Conservation (phyloP, 2,113 vertebrate species). For the Chaenocephalus aceratus region DNA sequence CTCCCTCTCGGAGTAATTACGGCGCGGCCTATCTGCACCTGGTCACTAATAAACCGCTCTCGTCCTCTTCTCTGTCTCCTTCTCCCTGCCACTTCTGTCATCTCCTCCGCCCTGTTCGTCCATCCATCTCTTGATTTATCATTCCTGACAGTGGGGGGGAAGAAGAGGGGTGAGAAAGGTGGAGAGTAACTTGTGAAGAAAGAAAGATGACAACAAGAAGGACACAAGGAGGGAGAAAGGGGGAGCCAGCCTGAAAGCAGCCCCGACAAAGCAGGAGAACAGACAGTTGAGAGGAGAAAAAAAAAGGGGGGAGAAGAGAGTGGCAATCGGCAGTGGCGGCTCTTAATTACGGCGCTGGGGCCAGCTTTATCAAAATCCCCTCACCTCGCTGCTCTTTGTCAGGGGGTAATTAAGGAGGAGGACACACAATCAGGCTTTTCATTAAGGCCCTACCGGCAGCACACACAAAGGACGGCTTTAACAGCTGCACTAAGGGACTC, state of each 20-base stretch:
- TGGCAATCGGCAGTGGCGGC: constrained; percentile 59
- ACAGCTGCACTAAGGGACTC: constrained; percentile 88
- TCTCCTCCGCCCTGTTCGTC: constrained; percentile 27
- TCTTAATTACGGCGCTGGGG: constrained; percentile 76
- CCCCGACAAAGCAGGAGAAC: constrained; percentile 39
- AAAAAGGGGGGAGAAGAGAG: constrained; percentile 17
- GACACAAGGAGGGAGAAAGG: constrained; percentile 14
- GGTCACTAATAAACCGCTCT: constrained; percentile 72
- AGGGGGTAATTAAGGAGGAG: constrained; percentile 92
- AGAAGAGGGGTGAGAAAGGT: background rate
- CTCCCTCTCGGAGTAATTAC: constrained; percentile 72
- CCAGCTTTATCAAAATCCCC: constrained; percentile 79
- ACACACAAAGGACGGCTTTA: constrained; percentile 91
- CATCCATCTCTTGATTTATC: constrained; percentile 83
- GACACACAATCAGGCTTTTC: constrained; percentile 95
- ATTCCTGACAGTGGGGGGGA: constrained; percentile 41
- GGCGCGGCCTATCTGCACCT: constrained; percentile 78
- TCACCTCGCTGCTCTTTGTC: constrained; percentile 81
- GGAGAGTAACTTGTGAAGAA: constrained; percentile 26
- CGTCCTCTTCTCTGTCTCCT: constrained; percentile 36
- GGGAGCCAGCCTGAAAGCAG: constrained; percentile 38
- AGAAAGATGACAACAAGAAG: constrained; percentile 44
- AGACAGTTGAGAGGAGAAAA: constrained; percentile 16
- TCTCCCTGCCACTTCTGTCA: constrained; percentile 44
- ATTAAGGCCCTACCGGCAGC: constrained; percentile 88